Evolutionary conservation across 2,797 vertebrate species (phyloP).

Genomic region (Epinephelus malabaricus): DNA sequence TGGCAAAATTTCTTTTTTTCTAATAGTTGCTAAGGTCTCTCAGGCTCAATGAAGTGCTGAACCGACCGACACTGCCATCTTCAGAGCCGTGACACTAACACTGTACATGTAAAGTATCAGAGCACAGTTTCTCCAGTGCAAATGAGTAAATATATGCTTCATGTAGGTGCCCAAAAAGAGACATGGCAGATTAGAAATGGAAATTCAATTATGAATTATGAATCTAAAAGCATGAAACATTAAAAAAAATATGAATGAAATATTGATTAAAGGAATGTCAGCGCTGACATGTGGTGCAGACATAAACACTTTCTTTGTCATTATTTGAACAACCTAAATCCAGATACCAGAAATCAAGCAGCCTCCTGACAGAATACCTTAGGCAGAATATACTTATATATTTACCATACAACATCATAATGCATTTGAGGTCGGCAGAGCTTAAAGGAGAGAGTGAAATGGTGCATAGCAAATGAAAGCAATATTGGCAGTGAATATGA

Average conservation of each 20-base stretch:
- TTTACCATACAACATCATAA: constrained; percentile 41
- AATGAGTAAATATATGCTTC: not conserved
- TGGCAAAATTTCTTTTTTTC: not conserved
- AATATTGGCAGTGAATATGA: constrained; percentile 65
- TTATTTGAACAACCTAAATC: constrained; percentile 31
- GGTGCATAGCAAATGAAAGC: constrained; percentile 72
- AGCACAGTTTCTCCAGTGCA: not conserved
- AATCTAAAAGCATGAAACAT: constrained; percentile 1
- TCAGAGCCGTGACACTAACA: not conserved
- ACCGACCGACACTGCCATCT: too few species aligned
- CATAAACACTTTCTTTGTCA: constrained; percentile 1
- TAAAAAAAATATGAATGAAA: constrained; percentile 12
- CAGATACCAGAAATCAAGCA: constrained; percentile 23
- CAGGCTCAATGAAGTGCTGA: not conserved
- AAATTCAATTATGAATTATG: constrained; percentile 21
- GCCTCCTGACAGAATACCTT: constrained; percentile 21
- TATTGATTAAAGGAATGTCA: constrained; percentile 19
- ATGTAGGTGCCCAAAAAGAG: not conserved
- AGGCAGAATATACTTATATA: constrained; percentile 35
- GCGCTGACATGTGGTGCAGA: not conserved
- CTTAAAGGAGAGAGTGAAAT: constrained; percentile 66
- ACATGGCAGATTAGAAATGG: not conserved
- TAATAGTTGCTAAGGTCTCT: not conserved
- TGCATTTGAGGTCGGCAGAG: constrained; percentile 50
- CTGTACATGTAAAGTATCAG: not conserved